Conservation (phyloP, 2,797 vertebrate genomes). For the Enteromius viviparus region DNA sequence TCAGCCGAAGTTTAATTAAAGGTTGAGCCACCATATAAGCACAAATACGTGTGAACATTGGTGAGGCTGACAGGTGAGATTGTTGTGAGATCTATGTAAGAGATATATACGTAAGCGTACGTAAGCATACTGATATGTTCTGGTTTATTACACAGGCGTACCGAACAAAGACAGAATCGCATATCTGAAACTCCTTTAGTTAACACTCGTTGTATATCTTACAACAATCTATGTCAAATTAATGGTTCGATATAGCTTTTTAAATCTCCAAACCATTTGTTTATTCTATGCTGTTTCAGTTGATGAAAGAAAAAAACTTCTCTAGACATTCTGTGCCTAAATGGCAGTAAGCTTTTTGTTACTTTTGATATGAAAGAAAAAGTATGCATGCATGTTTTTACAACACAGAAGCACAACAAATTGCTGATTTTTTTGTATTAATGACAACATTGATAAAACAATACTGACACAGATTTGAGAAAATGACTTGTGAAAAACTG, state of each 20-base stretch:
- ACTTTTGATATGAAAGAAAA: neutral
- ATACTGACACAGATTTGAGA: neutral
- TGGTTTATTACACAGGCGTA: neutral
- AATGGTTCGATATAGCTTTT: neutral
- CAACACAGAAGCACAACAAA: neutral
- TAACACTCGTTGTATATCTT: neutral
- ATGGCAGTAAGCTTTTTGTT: neutral
- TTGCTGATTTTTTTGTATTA: neutral
- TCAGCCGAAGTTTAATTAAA: constrained; percentile 9
- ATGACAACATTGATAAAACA: neutral
- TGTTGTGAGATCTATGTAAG: neutral
- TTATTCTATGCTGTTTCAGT: neutral
- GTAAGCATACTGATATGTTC: neutral
- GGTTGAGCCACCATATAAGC: neutral
- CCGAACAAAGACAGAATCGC: neutral
- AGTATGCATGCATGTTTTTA: too few species aligned
- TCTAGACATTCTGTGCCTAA: neutral
- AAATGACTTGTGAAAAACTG: neutral
- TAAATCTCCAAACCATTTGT: neutral
- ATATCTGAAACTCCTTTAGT: neutral
- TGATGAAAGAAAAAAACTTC: neutral
- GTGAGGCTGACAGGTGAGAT: neutral
- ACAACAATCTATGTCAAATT: neutral
- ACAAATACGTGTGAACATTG: neutral
- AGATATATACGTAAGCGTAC: neutral